Evolutionary conservation across 1,140 invertebrate species (phyloP), one percentile per base, ranked within the genome.

Genomic region (Doryteuthis pealeii): DNA sequence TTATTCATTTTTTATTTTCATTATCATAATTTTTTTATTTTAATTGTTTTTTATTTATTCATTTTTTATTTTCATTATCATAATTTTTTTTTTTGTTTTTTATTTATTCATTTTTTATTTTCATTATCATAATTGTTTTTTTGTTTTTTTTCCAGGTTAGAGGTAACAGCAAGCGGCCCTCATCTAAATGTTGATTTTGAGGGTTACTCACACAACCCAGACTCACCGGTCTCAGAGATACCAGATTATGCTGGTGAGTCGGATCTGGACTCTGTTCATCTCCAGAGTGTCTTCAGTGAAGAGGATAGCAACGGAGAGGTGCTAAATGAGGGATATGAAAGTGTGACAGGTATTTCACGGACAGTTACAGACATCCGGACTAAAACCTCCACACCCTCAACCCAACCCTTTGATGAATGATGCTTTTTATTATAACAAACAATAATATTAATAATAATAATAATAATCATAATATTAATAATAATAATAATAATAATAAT

Each of bases 201-300:
- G 32, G 33, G 43, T 4, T 70, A 62, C 54, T 49, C 32, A 4
- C 40, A 70, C 14, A 33, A 72, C 40, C 49, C 74, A 65, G 85
- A 86, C 70, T 87, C 85, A 0, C 85, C 84, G 18, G 75, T 78
- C 30, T 86, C 84, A 0, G 84, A 86, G 74, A 74, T 78, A 35
- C 83, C 80, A 31, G 85, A 86, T 70, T 86, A 85, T 76, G 82
- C 79, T 40, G 83, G 83, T 54, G 86, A 86, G 78, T 85, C 85
- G 12, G 83, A 84, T 74, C 49, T 80, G 70, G 82, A 81, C n/a
- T 80, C 72, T 73, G 72, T 69, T 45, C 73, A 79, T 49, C 68
- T 78, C 22, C 77, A 80, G 71, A 78, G 80, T 18, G 81, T 79
- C 26, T 82, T 78, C 67, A 81, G 82, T 73, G 76, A 78, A 40